phyloP scores from a whole-genome alignment of 2,888 invertebrate genomes.

The Spicauda simplicius region DNA sequence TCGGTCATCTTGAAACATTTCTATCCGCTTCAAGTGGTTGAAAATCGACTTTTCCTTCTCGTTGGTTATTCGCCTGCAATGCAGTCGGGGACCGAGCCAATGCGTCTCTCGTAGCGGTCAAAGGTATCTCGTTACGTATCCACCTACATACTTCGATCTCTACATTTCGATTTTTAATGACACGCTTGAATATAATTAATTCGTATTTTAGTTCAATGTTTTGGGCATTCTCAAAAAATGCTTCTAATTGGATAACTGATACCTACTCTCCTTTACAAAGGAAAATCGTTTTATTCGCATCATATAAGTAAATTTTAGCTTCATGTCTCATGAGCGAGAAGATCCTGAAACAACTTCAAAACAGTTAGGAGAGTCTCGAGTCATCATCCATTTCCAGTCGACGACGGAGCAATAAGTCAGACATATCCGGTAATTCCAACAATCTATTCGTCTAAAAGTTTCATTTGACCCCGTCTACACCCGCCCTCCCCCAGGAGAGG shows the following conservation, averaged over 20 bases:
- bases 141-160: constrained; percentile 25
- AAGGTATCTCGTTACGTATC: constrained; percentile 32
- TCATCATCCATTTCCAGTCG: constrained; percentile 47
- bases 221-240: neutral
- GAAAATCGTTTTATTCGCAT: too few relatives aligned
- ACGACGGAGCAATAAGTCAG: constrained; percentile 51
- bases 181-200: neutral
- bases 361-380: constrained; percentile 38
- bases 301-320: too few relatives aligned
- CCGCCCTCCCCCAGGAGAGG: constrained; percentile 49
- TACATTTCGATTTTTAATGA: constrained; percentile 16
- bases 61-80: constrained; percentile 40
- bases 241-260: too few relatives aligned
- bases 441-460: constrained; percentile 64
- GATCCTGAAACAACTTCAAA: constrained; percentile 30
- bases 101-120: constrained; percentile 39
- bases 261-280: too few relatives aligned
- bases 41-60: constrained; percentile 33
- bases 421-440: constrained; percentile 51
- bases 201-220: neutral
- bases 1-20: constrained; percentile 26
- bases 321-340: neutral
- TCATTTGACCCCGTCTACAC: constrained; percentile 62
- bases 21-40: constrained; percentile 26
- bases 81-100: constrained; percentile 42